Evolutionary conservation across 2,888 invertebrate genomes (phyloP), one percentile per base, ranked within the genome.

Genomic region (Autographa pulchrina): DNA sequence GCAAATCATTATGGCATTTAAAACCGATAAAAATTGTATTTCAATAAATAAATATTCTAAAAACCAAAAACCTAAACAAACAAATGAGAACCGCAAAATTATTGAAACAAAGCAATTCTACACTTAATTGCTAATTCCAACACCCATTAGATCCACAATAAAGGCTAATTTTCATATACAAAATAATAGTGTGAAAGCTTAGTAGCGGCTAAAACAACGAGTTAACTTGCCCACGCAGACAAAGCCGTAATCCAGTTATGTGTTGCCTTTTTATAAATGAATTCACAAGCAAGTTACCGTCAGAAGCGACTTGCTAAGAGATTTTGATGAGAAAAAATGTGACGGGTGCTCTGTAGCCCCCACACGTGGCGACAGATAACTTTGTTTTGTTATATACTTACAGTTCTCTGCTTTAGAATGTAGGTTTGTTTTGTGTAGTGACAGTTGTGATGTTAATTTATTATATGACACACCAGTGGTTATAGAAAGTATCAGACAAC

Each of bases 261-360:
- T 78, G 76, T 74, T 69, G 65, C 68, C 76, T 72, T 76, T 74
- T 63, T 67, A 74, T 71, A 80, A 80, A 72, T 73, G 16, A 71
- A 80, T 80, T 73, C 65, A 70, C 64, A 6, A 18, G 59, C 43
- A 70, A 43, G 48, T 65, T 64, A 64, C 48, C 31, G 54, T 52
- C 43, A 66, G 68, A 11, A 71, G 59, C 43, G 62, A 58, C 60
- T 77, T 63, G 65, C 32, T 60, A 9, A 48, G 65, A 60, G 16
- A 65, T 60, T 70, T 65, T 31, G 74, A 65, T 61, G 48, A 8
- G 67, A 13, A 63, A 63, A 35, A 35, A 20, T 64, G 54, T 43
- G 38, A 14, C 5, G 8, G 41, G 20, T 20, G 62, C 38, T 35
- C 38, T 38, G 62, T 48, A 5, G 52, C 8, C 3, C 11, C 3